Evolutionary conservation across 2,797 vertebrate genomes (phyloP), one percentile per base, ranked within the genome.

Genomic region (Sylvilagus floridanus): DNA sequence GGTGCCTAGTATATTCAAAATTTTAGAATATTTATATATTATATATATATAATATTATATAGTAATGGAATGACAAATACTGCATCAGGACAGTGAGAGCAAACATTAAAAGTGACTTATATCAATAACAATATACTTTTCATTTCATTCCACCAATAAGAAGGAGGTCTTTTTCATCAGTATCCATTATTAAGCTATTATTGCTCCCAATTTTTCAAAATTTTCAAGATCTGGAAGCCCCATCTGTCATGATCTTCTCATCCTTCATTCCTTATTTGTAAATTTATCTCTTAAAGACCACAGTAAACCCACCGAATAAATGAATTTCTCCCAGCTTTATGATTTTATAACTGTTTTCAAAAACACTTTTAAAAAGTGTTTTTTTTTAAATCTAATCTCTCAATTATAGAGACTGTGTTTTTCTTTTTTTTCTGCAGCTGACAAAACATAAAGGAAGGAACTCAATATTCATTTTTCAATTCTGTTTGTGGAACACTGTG

Each of bases 11-110:
- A 81, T 78, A 6, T 19, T 81, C 65, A 24, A 28, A 68, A 72
- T 35, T 69, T 77, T 17, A 47, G 30, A 82, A 85, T 84, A 30
- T 88, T 82, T 77, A 50, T 21, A 35, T 35, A 35, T 35, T 35
- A 35, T 35, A 35, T 35, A 35, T 35, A 35, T 35, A 35, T 35
- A 35, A 35, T 35, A 35, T 82, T 77, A 50, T 21, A 17, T 68
- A 73, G 26, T 62, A 63, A 90, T 42, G 5, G 47, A 81, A 66
- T 75, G 62, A n/a, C 63, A 62, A 88, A 68, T 90, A 95, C 26
- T 75, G n/a, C 42, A 42, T 60, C 17, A 76, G 14, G 54, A 77
- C 8, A 60, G 42, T 66, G 57, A 10, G 32, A 21, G 24, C 19
- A 63, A 30, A 77, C 54, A 65, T 82, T 4, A 42, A 81, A 77